Evolutionary conservation across 2,113 vertebrate genomes (phyloP), one percentile per base, ranked within the genome.

Genomic region (Asarcornis scutulata): DNA sequence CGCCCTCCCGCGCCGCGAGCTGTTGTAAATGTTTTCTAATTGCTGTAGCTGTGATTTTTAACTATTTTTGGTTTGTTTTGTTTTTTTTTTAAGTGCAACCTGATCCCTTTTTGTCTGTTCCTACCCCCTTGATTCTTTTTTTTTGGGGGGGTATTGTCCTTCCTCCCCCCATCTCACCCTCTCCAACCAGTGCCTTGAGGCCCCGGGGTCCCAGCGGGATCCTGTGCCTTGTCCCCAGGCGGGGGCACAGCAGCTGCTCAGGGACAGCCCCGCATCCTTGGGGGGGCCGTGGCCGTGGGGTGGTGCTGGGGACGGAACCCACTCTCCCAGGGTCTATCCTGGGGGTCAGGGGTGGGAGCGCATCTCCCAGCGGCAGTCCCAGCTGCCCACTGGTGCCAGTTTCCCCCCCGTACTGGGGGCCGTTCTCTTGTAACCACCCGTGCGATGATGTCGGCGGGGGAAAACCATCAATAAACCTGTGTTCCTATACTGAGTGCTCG

Each of bases 11-110:
- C 7, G 7, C 62, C 17, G 1, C n/a, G 34, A 1, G 1, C 69
- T 31, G 32, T 17, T 72, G 86, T 64, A 23, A 46, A 69, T 64
- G 52, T 36, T 16, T 16, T 8, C 14, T 2, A 52, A 50, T 72
- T 31, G 21, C 60, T 95, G 87, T 56, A 75, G 56, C 72, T 88
- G 34, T n/a, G n/a, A 17, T 27, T 93, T 86, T 90, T 87, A 48
- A 87, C 66, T 36, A 5, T 71, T 62, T 34, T 46, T 48, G 21
- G 20, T 5, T 21, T 48, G 9, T 48, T 48, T 48, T 84, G 79
- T 48, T 84, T 83, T 82, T 89, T 92, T 58, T 89, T 92, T 58
- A 75, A 71, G 22, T 55, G 5, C 32, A 27, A 18, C 58, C 6
- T 5, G 7, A 52, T 83, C 69, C 87, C 82, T 82, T 86, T 44